Base-by-base conservation (phyloP, 2,888 invertebrate species). In the Heliconius erato region DNA sequence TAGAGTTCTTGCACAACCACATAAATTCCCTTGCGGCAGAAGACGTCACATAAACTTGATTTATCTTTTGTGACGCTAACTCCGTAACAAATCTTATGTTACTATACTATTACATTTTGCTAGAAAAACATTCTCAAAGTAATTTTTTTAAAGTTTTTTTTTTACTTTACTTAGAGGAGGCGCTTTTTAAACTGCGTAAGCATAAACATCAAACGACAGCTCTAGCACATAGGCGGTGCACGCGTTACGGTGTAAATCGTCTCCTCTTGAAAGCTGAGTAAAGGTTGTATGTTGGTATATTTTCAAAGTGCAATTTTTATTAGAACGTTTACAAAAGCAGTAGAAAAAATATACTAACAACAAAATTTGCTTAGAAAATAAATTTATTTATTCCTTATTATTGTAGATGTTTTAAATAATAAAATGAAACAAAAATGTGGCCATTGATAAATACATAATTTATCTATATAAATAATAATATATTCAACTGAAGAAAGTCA, bases 11-110 rank as follows among this genome's bases (percentile, higher is more conserved):
- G 90, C 89, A 90, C 88, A 90, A 89, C 89, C 89, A 90, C 93
- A 94, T 95, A 95, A 94, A 95, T 95, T 92, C 90, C 87, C 87
- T 88, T 91, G 92, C 91, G 93, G 92, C 94, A 93, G 92, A 91
- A 89, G 88, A 91, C 89, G 95, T 92, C 95, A 94, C 95, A 95
- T 95, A 95, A 95, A 95, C 92, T 92, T 95, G 95, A 95, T 95
- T 95, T 95, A 95, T 95, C 90, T 92, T 87, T 90, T 89, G 91
- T 94, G 92, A 94, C 92, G 88, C 92, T 92, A 93, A 93, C 92
- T 94, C 90, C 90, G 85, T 91, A 92, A 91, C 93, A 92, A 93
- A 92, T 91, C 92, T 90, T 91, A 89, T 88, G 89, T 91, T 88
- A 89, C 88, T 86, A 85, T 91, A 89, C 88, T 86, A 85, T 91